These are phyloP conservation scores for Elaeidobius kamerunicus DNA, from an alignment of 2,888 invertebrate genomes.

Conservation along the genomic window DNA sequence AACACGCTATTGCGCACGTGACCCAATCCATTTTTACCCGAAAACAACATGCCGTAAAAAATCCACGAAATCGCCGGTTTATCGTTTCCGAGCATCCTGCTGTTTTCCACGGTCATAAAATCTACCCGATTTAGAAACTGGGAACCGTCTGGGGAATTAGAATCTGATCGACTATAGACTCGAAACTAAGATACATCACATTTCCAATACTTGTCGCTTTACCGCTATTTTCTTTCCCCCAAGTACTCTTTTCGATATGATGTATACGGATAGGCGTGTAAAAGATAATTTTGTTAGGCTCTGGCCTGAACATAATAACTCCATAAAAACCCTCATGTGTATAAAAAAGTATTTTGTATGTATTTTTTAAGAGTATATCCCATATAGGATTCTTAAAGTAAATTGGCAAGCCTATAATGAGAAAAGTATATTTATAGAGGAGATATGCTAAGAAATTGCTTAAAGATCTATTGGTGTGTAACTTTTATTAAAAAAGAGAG, in stretches of 20 bases:
- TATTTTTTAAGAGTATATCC: no score
- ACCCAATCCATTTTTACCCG: not conserved
- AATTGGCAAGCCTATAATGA: no score
- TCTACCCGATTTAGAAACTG: conserved; percentile 22
- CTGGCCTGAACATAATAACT: no score
- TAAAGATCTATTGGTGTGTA: no score
- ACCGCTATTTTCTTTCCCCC: conserved; percentile 8
- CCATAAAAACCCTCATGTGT: no score
- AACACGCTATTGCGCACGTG: conserved; percentile 2
- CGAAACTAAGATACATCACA: conserved; percentile 22
- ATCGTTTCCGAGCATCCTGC: conserved; percentile 19
- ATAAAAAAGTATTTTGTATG: no score
- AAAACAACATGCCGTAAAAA: conserved; percentile 12
- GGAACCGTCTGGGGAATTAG: conserved; percentile 22
- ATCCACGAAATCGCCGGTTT: conserved; percentile 14
- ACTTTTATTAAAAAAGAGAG: no score
- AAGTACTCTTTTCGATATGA: conserved; percentile 5
- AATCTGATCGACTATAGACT: conserved; percentile 26
- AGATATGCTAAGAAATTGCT: no score
- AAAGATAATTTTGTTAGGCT: conserved; percentile 8
- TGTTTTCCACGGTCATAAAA: conserved; percentile 21
- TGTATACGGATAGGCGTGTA: not conserved
- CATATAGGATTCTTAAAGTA: no score
- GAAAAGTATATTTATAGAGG: no score
- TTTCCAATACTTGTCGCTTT: conserved; percentile 10